These are phyloP conservation scores for Amblyopsis hoosieri DNA, from an alignment of 2,797 vertebrate species.

Conservation along the genomic window DNA sequence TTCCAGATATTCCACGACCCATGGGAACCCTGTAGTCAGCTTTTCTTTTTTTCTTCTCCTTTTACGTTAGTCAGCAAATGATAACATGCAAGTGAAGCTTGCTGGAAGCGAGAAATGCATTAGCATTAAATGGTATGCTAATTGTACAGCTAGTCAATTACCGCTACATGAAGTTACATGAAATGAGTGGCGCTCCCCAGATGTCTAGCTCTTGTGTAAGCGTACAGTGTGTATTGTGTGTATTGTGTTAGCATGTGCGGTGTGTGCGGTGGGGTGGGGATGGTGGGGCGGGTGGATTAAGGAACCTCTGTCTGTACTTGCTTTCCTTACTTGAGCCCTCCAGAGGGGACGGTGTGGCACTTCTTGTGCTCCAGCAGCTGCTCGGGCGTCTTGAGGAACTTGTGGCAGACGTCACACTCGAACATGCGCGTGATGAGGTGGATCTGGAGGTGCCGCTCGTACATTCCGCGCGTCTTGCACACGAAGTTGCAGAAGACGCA, in stretches of 20 bases:
- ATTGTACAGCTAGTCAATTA: no score
- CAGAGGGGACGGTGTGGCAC: constrained; percentile 98
- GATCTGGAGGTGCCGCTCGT: constrained; percentile 98
- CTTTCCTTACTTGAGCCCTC: constrained; percentile 99
- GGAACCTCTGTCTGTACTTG: constrained; percentile 90
- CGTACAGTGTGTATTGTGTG: neutral
- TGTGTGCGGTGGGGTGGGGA: neutral
- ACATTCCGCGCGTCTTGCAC: constrained; percentile 98
- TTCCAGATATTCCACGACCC: no score
- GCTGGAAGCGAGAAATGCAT: no score
- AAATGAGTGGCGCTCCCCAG: no score
- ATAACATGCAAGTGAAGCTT: no score
- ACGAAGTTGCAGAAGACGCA: constrained; percentile 99
- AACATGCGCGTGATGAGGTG: constrained; percentile 99
- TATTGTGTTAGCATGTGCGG: neutral
- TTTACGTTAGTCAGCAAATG: no score
- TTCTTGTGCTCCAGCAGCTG: constrained; percentile 99
- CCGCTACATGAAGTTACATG: no score
- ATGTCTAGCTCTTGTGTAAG: neutral
- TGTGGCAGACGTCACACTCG: constrained; percentile 98
- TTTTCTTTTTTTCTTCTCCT: no score
- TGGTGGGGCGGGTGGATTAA: constrained; percentile 54
- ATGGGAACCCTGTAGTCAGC: no score
- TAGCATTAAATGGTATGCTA: no score
- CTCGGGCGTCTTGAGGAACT: constrained; percentile 99